Percentiles rank a stretch among this genome's conserved stretches.
Evolutionary conservation across 2,113 vertebrate species (phyloP).

Genomic region (Gallinago media): DNA sequence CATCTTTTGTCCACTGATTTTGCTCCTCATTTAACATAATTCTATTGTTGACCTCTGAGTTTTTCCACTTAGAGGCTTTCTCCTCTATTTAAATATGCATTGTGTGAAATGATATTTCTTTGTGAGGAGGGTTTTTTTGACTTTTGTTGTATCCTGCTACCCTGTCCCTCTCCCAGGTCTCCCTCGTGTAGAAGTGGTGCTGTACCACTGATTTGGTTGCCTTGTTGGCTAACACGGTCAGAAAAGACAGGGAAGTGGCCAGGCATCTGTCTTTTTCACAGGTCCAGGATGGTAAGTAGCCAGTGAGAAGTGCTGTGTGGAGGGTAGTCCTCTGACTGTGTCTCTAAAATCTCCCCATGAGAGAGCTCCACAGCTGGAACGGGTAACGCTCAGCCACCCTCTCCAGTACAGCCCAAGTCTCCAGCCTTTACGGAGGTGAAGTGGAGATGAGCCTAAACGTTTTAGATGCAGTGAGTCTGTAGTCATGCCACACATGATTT

Average conservation of each 20-base stretch:
- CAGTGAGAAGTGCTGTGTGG: background rate
- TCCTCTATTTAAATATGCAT: background rate
- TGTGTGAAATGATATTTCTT: background rate
- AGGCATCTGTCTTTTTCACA: background rate
- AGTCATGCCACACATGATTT: background rate
- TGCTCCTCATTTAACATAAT: background rate
- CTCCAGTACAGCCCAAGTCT: background rate
- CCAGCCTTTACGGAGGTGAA: background rate
- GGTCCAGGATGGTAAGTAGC: background rate
- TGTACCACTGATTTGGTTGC: fast-evolving
- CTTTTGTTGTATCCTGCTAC: background rate
- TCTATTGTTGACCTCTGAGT: background rate
- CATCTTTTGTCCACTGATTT: background rate
- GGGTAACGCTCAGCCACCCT: background rate
- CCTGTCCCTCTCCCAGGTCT: background rate
- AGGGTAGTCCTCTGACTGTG: background rate
- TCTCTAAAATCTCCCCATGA: background rate
- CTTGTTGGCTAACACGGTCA: background rate
- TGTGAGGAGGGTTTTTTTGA: background rate
- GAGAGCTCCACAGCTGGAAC: background rate
- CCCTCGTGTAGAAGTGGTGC: background rate
- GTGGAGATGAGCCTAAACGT: background rate
- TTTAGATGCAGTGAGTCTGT: background rate
- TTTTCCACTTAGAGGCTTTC: background rate
- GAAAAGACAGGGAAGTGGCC: background rate